These are phyloP conservation scores for Anser cygnoides DNA, from an alignment of 2,113 vertebrate species.

Conservation along the genomic window DNA sequence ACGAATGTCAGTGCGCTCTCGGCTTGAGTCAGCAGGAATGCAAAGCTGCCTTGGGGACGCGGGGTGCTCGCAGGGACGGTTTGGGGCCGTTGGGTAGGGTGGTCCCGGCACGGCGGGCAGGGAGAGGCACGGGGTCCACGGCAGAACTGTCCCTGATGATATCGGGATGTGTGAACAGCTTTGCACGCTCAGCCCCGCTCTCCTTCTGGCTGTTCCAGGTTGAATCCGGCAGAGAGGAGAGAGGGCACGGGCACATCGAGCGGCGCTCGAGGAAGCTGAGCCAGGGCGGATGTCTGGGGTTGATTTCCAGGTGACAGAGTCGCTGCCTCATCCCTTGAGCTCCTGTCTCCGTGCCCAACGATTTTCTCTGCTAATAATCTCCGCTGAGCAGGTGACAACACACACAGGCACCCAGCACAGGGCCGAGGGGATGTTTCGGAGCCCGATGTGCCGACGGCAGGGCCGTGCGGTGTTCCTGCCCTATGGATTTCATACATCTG, in stretches of 20 bases:
- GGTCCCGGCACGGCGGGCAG: not conserved
- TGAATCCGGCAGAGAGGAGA: not conserved
- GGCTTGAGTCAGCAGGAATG: not conserved
- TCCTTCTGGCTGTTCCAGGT: not conserved
- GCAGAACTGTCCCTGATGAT: not conserved
- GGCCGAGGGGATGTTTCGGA: not conserved
- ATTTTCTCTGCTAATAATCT: constrained; percentile 44
- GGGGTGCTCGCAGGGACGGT: not conserved
- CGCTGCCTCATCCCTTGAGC: not conserved
- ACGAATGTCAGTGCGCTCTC: not conserved
- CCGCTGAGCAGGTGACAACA: not conserved
- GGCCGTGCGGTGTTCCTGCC: not conserved
- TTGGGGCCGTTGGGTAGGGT: rapidly evolving
- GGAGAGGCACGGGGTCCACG: rapidly evolving
- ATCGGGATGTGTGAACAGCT: not conserved
- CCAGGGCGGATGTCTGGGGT: not conserved
- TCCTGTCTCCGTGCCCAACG: not conserved
- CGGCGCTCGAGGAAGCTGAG: not conserved
- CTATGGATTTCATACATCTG: not conserved
- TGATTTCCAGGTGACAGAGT: constrained; percentile 43
- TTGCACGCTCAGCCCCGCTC: not conserved
- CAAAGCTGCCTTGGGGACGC: not conserved
- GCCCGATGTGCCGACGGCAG: not conserved
- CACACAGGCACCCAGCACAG: not conserved
- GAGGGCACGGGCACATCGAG: not conserved